Conservation (phyloP, 2,113 vertebrate genomes). For the Machaerirhynchus nigripectus region DNA sequence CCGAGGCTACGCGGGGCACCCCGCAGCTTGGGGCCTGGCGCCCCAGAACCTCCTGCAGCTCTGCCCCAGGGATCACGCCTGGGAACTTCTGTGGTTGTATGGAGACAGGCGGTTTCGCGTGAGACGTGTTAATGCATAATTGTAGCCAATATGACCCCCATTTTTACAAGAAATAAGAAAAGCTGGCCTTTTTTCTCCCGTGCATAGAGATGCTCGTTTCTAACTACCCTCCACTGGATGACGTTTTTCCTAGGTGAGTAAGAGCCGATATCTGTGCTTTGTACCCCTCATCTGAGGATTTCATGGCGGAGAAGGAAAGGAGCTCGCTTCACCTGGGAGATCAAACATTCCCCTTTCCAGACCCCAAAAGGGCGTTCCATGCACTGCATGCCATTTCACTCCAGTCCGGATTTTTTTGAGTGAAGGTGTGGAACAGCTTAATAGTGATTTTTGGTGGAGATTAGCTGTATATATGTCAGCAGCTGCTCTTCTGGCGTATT, state of each 20-base stretch:
- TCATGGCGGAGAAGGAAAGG: fast-evolving
- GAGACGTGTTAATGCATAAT: fast-evolving
- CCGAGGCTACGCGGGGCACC: too few species aligned
- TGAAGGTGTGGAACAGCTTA: neutral
- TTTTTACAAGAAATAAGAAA: neutral
- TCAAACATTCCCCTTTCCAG: fast-evolving
- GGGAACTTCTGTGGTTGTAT: fast-evolving
- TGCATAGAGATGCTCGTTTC: fast-evolving
- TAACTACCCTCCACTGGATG: fast-evolving
- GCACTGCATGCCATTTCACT: fast-evolving
- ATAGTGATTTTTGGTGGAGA: neutral
- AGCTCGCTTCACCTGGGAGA: fast-evolving
- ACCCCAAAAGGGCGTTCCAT: too few species aligned
- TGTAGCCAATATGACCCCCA: fast-evolving
- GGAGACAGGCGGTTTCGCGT: fast-evolving
- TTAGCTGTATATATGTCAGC: neutral
- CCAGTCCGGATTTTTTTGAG: neutral
- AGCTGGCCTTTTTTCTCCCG: fast-evolving
- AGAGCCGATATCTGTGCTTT: fast-evolving
- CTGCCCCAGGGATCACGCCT: fast-evolving
- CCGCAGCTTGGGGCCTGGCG: neutral
- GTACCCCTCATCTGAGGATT: fast-evolving
- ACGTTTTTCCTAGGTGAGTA: fast-evolving
- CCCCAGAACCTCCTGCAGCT: fast-evolving
- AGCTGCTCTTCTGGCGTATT: neutral